Conservation (phyloP, 2,888 invertebrate genomes). For the Halocaridina rubra region DNA sequence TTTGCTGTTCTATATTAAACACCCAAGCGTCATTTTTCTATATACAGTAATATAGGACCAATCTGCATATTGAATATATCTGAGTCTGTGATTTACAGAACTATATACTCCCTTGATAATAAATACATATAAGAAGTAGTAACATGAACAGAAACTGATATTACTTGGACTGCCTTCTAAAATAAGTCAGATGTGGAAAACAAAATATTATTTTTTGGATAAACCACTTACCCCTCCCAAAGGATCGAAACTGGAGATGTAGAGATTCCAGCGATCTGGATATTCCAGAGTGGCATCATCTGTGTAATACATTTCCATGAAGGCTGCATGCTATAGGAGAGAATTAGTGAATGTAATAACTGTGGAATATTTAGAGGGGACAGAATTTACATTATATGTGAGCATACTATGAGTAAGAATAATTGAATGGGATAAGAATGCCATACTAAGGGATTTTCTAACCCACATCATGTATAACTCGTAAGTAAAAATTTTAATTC, state of each 20-base stretch:
- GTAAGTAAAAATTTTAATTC: not conserved
- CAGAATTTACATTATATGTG: not conserved
- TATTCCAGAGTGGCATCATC: conserved; percentile 44
- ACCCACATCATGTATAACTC: not conserved
- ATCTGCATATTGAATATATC: no score
- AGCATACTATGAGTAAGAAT: not conserved
- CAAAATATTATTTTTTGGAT: not conserved
- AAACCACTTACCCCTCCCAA: conserved; percentile 47
- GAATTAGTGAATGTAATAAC: not conserved
- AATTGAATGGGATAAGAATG: not conserved
- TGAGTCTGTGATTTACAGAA: not conserved
- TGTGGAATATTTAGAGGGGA: not conserved
- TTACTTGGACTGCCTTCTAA: not conserved
- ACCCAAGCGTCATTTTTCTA: no score
- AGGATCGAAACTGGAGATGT: conserved; percentile 66
- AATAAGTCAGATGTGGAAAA: not conserved
- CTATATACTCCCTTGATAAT: not conserved
- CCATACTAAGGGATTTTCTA: not conserved
- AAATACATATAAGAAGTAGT: not conserved
- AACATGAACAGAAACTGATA: not conserved
- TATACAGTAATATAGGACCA: no score
- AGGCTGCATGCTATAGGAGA: conserved; percentile 59
- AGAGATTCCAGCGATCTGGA: conserved; percentile 65
- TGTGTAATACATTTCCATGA: conserved; percentile 63
- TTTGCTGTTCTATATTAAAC: no score